phyloP scores from a whole-genome alignment of 2,888 invertebrate species.

The Eilema sororculum region DNA sequence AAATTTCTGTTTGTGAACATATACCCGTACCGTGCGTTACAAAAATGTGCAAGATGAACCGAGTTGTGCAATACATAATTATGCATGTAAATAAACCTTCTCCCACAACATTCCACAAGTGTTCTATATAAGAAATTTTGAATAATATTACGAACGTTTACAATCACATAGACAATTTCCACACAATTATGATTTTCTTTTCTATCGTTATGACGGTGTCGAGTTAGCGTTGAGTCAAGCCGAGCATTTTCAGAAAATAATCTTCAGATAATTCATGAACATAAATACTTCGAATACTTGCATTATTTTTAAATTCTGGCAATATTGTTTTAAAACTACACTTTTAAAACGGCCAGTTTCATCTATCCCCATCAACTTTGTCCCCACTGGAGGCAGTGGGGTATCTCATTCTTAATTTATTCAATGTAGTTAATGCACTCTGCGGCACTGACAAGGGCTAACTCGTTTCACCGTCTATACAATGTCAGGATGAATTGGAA shows the following conservation, averaged over 20 bases:
- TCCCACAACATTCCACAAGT: slow-evolving; percentile 5
- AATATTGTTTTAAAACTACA: too few relatives aligned
- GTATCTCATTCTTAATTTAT: not conserved
- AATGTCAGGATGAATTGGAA: not conserved
- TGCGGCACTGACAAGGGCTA: not conserved
- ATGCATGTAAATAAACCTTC: slow-evolving; percentile 5
- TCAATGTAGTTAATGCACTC: not conserved
- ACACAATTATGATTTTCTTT: not conserved
- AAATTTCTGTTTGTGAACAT: slow-evolving; percentile 5
- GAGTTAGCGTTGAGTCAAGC: not conserved
- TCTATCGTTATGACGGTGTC: not conserved
- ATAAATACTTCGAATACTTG: too few relatives aligned
- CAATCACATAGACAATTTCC: not conserved
- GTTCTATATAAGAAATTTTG: not conserved
- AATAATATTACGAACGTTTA: not conserved
- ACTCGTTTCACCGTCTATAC: not conserved
- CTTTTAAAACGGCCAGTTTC: too few relatives aligned
- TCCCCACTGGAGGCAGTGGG: too few relatives aligned
- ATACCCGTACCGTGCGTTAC: slow-evolving; percentile 36
- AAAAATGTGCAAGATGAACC: slow-evolving; percentile 10
- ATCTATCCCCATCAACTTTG: too few relatives aligned
- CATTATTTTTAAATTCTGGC: too few relatives aligned
- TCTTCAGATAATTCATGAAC: too few relatives aligned
- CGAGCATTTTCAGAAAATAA: too few relatives aligned
- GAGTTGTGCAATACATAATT: not conserved